phyloP scores from a whole-genome alignment of 2,888 invertebrate genomes.

The Apamea anceps region DNA sequence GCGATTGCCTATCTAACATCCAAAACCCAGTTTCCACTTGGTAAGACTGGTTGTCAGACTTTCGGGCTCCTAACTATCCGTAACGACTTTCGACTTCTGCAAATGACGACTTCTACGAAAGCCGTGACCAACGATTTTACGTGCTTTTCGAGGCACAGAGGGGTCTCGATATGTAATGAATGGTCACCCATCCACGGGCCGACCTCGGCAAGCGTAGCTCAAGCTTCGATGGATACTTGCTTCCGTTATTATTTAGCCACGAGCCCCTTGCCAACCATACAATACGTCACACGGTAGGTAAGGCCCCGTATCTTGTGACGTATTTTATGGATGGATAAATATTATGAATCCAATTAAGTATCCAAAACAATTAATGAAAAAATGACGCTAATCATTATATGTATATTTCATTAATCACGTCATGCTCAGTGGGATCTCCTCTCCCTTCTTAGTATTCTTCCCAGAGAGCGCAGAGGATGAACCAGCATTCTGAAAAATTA shows the following conservation, averaged over 20 bases:
- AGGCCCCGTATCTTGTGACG: too few species aligned
- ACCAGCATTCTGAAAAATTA: neutral
- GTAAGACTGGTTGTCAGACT: neutral
- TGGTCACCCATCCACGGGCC: too few species aligned
- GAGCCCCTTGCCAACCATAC: too few species aligned
- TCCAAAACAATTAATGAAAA: too few species aligned
- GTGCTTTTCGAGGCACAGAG: neutral
- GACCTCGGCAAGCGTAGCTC: neutral
- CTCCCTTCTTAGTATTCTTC: neutral
- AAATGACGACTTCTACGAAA: neutral
- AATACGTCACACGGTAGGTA: too few species aligned
- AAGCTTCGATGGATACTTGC: neutral
- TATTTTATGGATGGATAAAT: too few species aligned
- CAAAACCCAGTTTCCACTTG: too few species aligned
- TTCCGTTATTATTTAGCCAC: too few species aligned
- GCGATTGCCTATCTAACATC: too few species aligned
- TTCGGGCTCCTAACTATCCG: neutral
- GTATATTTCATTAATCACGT: neutral
- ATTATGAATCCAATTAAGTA: too few species aligned
- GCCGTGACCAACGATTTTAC: neutral
- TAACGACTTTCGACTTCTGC: neutral
- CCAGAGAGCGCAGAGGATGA: neutral
- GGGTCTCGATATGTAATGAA: too few species aligned
- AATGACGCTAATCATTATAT: too few species aligned
- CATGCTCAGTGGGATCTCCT: neutral